Evolutionary conservation across 2,888 invertebrate genomes (phyloP), one percentile per base, ranked within the genome.

Genomic region (Agrotis puta): DNA sequence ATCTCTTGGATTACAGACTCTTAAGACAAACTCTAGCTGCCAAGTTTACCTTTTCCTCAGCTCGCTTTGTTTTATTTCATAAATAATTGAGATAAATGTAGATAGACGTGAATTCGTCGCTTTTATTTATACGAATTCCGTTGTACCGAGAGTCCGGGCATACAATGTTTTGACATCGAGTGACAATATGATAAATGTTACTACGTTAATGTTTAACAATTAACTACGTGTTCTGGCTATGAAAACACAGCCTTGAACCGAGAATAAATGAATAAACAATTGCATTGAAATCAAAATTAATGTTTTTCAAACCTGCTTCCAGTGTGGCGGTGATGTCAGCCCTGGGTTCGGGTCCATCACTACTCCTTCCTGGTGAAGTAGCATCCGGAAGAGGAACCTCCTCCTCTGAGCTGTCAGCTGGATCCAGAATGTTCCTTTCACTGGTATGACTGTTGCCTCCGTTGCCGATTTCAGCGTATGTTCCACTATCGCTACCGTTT

Each of bases 401-500:
- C 77, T 96, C 96, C 69, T 96, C 96, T 11, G 96, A 96, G 77
- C 96, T 96, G 75, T 96, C 96, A 13, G 93, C 96, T 9, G 96
- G 95, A 65, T 96, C 96, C 76, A 96, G 84, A 39, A 96, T 92
- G 73, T 96, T 94, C 74, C 95, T 91, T 74, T 96, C 96, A 67
- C 95, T 95, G 5, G 93, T 91, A 64, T 94, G 92, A 69, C 95
- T 94, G 77, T 92, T 94, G 3, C 91, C 93, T n/a, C 93, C 95
- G 18, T 92, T 94, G 7, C 96, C 95, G 22, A 96, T 96, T 86
- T 96, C 96, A 16, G 96, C 96, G 77, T 96, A 96, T 20, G 96
- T 96, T 3, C 96, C 96, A 76, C 96, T 96, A 79, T 96, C 96
- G 63, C 96, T 95, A 5, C 96, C 96, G 67, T 96, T 96, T 77